phyloP scores from a whole-genome alignment of 2,113 vertebrate species.

The Cinclus mexicanus region DNA sequence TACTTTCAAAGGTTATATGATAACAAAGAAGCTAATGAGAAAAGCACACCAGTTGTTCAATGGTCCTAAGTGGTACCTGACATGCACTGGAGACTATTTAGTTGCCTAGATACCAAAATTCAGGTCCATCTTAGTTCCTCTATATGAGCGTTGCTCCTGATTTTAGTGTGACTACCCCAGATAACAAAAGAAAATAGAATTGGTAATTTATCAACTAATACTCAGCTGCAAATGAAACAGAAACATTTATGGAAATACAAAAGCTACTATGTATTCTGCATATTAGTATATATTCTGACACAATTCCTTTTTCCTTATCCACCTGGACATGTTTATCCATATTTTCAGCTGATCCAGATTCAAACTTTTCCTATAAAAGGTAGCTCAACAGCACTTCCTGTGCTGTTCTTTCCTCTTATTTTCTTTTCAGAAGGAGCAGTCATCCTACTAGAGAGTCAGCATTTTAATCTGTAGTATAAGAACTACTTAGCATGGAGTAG shows the following conservation, averaged over 20 bases:
- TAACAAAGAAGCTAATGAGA: not conserved
- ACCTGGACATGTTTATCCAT: fast-evolving
- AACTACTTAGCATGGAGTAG: not conserved
- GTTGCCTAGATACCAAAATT: not conserved
- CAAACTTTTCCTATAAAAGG: not conserved
- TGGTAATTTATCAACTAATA: not conserved
- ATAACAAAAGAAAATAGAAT: not conserved
- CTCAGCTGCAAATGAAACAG: not conserved
- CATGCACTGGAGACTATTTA: not conserved
- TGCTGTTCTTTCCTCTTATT: not conserved
- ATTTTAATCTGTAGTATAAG: not conserved
- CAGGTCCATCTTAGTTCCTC: not conserved
- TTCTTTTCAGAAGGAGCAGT: not conserved
- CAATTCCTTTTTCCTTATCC: not conserved
- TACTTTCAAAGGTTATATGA: not conserved
- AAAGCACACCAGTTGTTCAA: not conserved
- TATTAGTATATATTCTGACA: not conserved
- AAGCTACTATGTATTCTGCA: not conserved
- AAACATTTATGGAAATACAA: not conserved
- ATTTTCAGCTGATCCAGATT: not conserved
- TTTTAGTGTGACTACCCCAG: not conserved
- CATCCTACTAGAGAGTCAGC: not conserved
- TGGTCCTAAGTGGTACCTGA: not conserved
- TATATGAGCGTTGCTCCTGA: not conserved
- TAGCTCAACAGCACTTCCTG: not conserved